Conservation (phyloP, 1,140 invertebrate species). For the Semibalanus balanoides region DNA sequence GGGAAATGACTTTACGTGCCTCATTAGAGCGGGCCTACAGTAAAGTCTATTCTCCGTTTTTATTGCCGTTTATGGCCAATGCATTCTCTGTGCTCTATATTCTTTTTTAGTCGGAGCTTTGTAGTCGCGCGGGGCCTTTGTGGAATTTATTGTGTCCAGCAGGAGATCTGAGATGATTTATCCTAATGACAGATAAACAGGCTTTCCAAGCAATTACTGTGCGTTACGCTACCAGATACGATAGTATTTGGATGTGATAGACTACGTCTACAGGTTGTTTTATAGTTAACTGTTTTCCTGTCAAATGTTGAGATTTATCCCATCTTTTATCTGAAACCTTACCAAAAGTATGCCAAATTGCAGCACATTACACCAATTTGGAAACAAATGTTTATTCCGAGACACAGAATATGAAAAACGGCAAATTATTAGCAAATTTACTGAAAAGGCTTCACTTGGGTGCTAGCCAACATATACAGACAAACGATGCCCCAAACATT, state of each 20-base stretch:
- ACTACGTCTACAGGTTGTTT: neutral
- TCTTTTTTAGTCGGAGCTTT: neutral
- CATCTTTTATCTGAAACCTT: no score
- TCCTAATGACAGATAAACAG: neutral
- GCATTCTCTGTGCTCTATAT: neutral
- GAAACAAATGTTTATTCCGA: no score
- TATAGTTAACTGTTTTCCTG: neutral
- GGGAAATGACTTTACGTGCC: neutral
- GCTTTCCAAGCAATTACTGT: neutral
- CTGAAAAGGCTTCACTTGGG: no score
- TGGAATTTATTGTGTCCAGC: neutral
- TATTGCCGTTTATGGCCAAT: neutral
- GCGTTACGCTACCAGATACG: neutral
- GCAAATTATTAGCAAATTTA: no score
- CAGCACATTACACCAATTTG: no score
- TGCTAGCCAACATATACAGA: no score
- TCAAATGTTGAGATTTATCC: no score
- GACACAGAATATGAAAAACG: no score
- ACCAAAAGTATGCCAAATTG: no score
- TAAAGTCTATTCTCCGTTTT: conserved; percentile 1
- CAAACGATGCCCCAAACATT: no score
- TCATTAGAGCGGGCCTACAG: neutral
- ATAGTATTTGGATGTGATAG: neutral
- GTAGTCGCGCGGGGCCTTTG: neutral
- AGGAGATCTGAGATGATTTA: neutral